Evolutionary conservation across 2,797 vertebrate species (phyloP), one percentile per base, ranked within the genome.

Genomic region (Danio tinwini): DNA sequence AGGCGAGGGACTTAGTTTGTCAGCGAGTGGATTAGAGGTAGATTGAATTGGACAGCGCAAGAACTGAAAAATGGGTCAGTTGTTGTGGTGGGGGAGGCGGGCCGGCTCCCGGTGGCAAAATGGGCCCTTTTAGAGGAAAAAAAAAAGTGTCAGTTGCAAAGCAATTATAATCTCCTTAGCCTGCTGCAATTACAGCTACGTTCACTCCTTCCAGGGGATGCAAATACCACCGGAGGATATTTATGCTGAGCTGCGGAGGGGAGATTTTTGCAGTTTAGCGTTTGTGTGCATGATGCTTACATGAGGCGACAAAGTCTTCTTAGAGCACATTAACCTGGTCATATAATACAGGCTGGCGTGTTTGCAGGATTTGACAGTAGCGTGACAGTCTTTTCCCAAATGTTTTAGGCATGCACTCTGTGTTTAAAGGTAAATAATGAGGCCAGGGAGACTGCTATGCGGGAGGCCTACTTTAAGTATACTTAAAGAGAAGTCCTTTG

Each of bases 11-110:
- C 59, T 72, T 81, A 62, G 78, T 77, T 78, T 86, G 82, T 82
- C 81, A 87, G 77, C 58, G 39, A 78, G 73, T 55, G 72, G 65
- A 77, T 78, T 85, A 84, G 65, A 78, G 76, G 59, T 58, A 84
- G 83, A 87, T 78, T 14, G 74, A 85, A 68, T 83, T 70, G 82
- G 85, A 86, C 85, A 85, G 73, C 59, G 58, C n/a, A 68, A 79
- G n/a, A 65, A 40, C 59, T 40, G 76, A 85, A 86, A 89, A 89
- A 74, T 88, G 85, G 86, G 86, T 87, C 85, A 87, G 52, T 59
- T 29, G 69, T 65, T 44, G 64, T 39, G 67, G 78, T 44, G 73
- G 62, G 74, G 47, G 72, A 71, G 59, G 68, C 56, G 47, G 58
- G 53, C 75, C 76, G 63, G 37, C 55, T 47, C 50, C 81, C 59